Evolutionary conservation across 2,797 vertebrate species (phyloP).

Genomic region (Coilia nasus): DNA sequence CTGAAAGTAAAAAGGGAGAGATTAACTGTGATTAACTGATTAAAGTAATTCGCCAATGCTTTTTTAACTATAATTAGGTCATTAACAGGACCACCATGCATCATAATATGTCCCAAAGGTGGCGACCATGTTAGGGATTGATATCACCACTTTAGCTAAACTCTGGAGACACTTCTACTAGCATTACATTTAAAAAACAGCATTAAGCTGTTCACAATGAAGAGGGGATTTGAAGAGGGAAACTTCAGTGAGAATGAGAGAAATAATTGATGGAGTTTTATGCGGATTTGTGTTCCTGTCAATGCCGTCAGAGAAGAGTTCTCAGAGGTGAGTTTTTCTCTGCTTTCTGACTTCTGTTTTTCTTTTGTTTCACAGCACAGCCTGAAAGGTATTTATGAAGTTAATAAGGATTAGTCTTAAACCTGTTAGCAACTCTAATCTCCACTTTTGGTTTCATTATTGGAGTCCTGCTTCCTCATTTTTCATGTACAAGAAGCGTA

Average conservation of each 20-base stretch:
- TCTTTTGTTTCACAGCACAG: neutral
- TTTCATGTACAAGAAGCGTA: neutral
- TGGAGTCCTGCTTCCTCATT: neutral
- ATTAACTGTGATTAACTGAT: slow-evolving; percentile 70
- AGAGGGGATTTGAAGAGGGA: neutral
- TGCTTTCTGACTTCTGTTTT: neutral
- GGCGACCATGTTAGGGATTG: slow-evolving; percentile 53
- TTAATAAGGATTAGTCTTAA: neutral
- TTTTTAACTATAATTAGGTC: slow-evolving; percentile 66
- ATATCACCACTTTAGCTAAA: slow-evolving; percentile 53
- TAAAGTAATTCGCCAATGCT: slow-evolving; percentile 63
- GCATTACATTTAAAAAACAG: neutral
- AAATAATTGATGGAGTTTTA: neutral
- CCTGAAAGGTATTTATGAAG: slow-evolving; percentile 3
- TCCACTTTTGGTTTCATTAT: neutral
- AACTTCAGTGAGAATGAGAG: neutral
- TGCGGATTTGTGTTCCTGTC: slow-evolving; percentile 5
- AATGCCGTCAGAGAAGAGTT: neutral
- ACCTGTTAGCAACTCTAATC: neutral
- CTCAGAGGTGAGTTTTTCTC: neutral
- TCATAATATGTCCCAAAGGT: slow-evolving; percentile 63
- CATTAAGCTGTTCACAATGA: neutral
- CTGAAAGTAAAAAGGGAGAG: slow-evolving; percentile 46
- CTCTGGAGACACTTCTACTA: slow-evolving; percentile 41
- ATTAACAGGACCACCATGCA: slow-evolving; percentile 64